A percentile compares a stretch with the other conserved stretches of the same genome.
Evolutionary conservation across 2,888 invertebrate genomes (phyloP).

Genomic region (Eupeodes latifasciatus): DNA sequence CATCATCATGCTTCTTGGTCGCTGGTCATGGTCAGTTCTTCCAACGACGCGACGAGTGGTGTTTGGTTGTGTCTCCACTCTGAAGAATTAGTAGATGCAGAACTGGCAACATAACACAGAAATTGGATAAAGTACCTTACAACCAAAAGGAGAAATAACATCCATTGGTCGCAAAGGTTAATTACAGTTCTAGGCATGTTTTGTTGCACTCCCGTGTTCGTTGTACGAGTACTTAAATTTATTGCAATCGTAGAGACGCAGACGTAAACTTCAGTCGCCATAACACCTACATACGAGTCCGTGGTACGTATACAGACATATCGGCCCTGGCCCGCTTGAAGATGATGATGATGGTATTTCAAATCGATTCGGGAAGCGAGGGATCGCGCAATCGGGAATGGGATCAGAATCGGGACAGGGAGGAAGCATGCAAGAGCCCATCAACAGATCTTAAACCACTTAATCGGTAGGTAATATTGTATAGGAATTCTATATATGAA

Average conservation of each 20-base stretch:
- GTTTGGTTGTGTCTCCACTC: background rate
- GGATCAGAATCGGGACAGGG: conserved; percentile 9
- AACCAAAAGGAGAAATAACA: conserved; percentile 67
- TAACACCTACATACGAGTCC: conserved; percentile 54
- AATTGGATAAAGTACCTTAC: conserved; percentile 62
- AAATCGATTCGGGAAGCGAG: background rate
- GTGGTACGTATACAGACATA: background rate
- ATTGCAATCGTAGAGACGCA: conserved; percentile 61
- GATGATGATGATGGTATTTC: conserved; percentile 16
- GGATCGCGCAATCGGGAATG: background rate
- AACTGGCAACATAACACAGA: conserved; percentile 48
- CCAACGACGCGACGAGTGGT: background rate
- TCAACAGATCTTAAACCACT: conserved; percentile 76
- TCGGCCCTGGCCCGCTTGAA: background rate
- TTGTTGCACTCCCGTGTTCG: conserved; percentile 68
- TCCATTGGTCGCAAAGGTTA: conserved; percentile 72
- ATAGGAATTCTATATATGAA: conserved; percentile 43
- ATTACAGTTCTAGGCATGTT: conserved; percentile 73
- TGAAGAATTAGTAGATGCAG: conserved; percentile 48
- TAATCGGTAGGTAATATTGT: conserved; percentile 68
- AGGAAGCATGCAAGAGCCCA: conserved; percentile 42
- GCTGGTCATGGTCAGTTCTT: conserved; percentile 20
- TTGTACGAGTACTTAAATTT: conserved; percentile 66
- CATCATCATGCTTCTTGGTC: no score
- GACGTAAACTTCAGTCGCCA: conserved; percentile 24